Percentiles rank a stretch among this genome's conserved stretches.
phyloP scores from a whole-genome alignment of 2,888 invertebrate genomes.

The Apodemia hepburni region DNA sequence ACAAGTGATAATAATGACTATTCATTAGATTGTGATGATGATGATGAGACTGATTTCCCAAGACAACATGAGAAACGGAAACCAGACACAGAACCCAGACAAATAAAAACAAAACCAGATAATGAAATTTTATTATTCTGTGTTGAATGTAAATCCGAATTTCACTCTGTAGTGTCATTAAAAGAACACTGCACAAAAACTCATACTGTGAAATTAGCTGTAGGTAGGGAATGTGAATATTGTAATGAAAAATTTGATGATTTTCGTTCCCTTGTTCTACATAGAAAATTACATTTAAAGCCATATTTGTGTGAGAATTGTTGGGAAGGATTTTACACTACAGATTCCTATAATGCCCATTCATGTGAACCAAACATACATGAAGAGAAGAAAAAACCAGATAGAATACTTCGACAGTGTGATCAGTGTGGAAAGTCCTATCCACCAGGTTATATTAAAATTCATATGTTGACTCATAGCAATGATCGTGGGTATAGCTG shows the following conservation, averaged over 20 bases:
- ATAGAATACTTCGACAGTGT: constrained; percentile 56
- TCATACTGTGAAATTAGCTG: constrained; percentile 51
- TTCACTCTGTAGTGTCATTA: constrained; percentile 46
- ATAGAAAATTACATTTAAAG: constrained; percentile 64
- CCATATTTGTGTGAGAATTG: constrained; percentile 68
- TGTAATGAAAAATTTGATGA: constrained; percentile 72
- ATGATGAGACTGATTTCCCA: constrained; percentile 34
- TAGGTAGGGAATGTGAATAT: constrained; percentile 67
- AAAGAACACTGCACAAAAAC: constrained; percentile 55
- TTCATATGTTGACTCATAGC: constrained; percentile 71
- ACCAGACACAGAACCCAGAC: constrained; percentile 18
- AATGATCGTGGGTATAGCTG: constrained; percentile 61
- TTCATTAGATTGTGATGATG: constrained; percentile 48
- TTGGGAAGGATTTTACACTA: constrained; percentile 63
- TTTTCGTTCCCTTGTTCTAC: constrained; percentile 60
- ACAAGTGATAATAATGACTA: constrained; percentile 49
- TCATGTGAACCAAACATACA: constrained; percentile 52
- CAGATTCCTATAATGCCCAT: constrained; percentile 49
- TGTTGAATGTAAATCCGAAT: constrained; percentile 65
- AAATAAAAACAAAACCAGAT: constrained; percentile 27
- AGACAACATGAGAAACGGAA: constrained; percentile 35
- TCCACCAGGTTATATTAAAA: constrained; percentile 65
- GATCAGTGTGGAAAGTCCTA: constrained; percentile 76
- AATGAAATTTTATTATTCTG: constrained; percentile 47
- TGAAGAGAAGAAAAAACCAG: constrained; percentile 46